Conservation (phyloP, 2,113 vertebrate species). For the Salvelinus fontinalis region DNA sequence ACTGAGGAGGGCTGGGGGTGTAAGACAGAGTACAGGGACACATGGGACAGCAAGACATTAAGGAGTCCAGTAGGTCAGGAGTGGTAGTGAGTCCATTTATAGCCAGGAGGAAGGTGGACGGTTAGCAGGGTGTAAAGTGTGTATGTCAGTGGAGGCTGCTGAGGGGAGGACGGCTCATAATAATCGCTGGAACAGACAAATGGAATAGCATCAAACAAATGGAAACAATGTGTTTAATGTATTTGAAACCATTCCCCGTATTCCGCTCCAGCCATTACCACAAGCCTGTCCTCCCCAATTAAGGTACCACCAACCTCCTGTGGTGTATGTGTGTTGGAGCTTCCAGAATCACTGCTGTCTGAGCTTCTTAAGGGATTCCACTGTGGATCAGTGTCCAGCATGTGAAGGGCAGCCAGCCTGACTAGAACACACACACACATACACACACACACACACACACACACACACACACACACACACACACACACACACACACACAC, state of each 20-base stretch:
- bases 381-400: constrained; percentile 30
- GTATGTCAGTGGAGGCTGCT: background rate
- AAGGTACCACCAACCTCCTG: too few relatives aligned
- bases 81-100: background rate
- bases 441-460: constrained; percentile 9
- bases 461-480: too few relatives aligned
- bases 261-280: too few relatives aligned
- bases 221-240: too few relatives aligned
- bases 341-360: background rate
- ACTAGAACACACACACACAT: background rate
- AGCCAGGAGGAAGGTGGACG: background rate
- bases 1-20: too few relatives aligned
- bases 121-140: background rate
- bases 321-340: constrained; percentile 1
- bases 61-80: background rate
- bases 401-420: constrained; percentile 27
- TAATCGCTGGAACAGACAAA: too few relatives aligned
- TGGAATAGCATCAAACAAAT: too few relatives aligned
- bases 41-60: background rate
- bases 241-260: too few relatives aligned
- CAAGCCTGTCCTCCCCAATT: too few relatives aligned
- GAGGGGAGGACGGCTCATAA: too few relatives aligned
- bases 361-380: constrained; percentile 55
- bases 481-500: background rate
- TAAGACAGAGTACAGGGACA: background rate